phyloP scores from a whole-genome alignment of 2,113 vertebrate species.

The Corythornis vintsioides region DNA sequence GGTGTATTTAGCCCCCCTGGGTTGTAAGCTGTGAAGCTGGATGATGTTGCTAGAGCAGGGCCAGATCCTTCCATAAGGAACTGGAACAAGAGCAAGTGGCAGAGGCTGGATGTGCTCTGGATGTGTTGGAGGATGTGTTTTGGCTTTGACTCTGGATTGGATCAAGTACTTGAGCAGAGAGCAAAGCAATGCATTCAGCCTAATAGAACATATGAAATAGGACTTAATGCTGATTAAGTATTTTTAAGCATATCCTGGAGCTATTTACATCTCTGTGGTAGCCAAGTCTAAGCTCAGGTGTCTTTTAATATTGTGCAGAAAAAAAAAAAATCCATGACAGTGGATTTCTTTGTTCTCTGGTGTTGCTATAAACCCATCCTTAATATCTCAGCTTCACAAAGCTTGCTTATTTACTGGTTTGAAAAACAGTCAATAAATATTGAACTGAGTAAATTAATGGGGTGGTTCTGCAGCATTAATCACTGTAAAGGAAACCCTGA shows the following conservation, averaged over 20 bases:
- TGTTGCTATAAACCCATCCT: not conserved
- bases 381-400: not conserved
- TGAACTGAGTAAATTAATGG: not conserved
- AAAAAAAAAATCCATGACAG: not conserved
- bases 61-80: not conserved
- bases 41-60: not conserved
- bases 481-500: not conserved
- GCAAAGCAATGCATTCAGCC: not conserved
- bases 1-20: not conserved
- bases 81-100: no score
- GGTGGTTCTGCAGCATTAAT: not conserved
- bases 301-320: not conserved
- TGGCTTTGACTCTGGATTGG: not conserved
- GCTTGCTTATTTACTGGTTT: not conserved
- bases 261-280: not conserved
- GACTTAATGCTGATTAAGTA: not conserved
- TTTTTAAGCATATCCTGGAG: no score
- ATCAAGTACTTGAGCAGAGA: not conserved
- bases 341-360: not conserved
- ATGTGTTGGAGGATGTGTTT: not conserved
- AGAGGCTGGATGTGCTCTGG: fast-evolving
- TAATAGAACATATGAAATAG: not conserved
- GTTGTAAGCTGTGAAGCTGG: not conserved
- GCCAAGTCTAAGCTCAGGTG: not conserved
- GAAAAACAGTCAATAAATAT: not conserved